A percentile compares a stretch with the other conserved stretches of the same genome.
Evolutionary conservation across 2,888 invertebrate genomes (phyloP).

Genomic region (Arge pagana): DNA sequence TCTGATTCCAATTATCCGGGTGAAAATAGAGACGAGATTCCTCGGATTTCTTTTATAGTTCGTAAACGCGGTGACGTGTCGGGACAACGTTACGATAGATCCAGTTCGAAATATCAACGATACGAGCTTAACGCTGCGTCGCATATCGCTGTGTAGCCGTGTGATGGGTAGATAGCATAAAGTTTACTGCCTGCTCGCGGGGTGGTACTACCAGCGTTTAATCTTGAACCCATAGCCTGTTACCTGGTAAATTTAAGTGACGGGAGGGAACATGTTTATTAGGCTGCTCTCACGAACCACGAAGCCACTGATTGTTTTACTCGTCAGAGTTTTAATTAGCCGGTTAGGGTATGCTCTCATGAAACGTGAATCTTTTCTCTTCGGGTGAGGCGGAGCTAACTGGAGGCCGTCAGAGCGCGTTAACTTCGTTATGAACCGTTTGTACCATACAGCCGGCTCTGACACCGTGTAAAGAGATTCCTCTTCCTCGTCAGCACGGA

Average conservation of each 20-base stretch:
- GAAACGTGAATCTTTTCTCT: slow-evolving; percentile 8
- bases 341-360: neutral
- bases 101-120: too few relatives aligned
- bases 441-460: neutral
- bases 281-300: neutral
- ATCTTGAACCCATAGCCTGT: neutral
- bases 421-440: slow-evolving; percentile 19
- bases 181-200: too few relatives aligned
- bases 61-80: too few relatives aligned
- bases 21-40: too few relatives aligned
- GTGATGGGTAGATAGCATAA: too few relatives aligned
- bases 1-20: too few relatives aligned
- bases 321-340: slow-evolving; percentile 30
- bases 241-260: slow-evolving; percentile 6
- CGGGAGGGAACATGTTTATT: slow-evolving; percentile 24
- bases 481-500: too few relatives aligned
- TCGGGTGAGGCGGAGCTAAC: slow-evolving; percentile 10
- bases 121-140: too few relatives aligned
- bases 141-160: too few relatives aligned
- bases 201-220: slow-evolving; percentile 1
- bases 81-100: too few relatives aligned
- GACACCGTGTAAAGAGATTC: too few relatives aligned
- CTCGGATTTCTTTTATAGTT: too few relatives aligned
- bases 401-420: slow-evolving; percentile 15
- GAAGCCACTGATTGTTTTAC: slow-evolving; percentile 25